Conservation (phyloP, 1,140 invertebrate genomes). For the Caenorhabditis briggsae region DNA sequence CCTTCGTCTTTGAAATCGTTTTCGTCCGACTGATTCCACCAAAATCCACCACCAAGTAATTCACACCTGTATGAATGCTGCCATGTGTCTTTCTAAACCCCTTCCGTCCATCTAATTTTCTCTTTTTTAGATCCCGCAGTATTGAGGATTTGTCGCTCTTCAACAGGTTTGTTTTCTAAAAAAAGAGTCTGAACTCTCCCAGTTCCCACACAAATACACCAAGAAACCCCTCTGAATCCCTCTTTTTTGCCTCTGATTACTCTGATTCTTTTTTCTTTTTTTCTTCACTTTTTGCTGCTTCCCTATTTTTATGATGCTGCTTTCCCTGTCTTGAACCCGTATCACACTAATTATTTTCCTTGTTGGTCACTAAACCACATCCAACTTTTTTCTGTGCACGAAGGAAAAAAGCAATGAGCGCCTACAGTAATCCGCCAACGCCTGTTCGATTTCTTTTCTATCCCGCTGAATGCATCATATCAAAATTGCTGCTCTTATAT, state of each 20-base stretch:
- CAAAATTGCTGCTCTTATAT: not conserved
- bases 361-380: not conserved
- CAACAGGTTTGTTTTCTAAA: slow-evolving; percentile 72
- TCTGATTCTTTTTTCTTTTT: slow-evolving; percentile 17
- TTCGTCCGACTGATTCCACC: slow-evolving; percentile 29
- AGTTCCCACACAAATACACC: not conserved
- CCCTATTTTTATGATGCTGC: not conserved
- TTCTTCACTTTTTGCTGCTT: not conserved
- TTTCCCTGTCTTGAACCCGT: slow-evolving; percentile 25
- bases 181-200: not conserved
- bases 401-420: not conserved
- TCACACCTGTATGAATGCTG: slow-evolving; percentile 26
- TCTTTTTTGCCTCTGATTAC: slow-evolving; percentile 16
- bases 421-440: not conserved
- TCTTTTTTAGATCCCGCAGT: slow-evolving; percentile 75
- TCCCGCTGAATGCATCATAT: slow-evolving; percentile 5
- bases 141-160: slow-evolving; percentile 77
- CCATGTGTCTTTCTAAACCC: slow-evolving; percentile 19
- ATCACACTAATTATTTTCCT: slow-evolving; percentile 15
- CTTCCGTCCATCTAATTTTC: slow-evolving; percentile 13
- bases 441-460: not conserved
- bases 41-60: not conserved
- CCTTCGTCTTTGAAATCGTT: not conserved
- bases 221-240: slow-evolving; percentile 2
- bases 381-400: slow-evolving; percentile 12